phyloP scores from a whole-genome alignment of 2,888 invertebrate species.

The Penaeus monodon region DNA sequence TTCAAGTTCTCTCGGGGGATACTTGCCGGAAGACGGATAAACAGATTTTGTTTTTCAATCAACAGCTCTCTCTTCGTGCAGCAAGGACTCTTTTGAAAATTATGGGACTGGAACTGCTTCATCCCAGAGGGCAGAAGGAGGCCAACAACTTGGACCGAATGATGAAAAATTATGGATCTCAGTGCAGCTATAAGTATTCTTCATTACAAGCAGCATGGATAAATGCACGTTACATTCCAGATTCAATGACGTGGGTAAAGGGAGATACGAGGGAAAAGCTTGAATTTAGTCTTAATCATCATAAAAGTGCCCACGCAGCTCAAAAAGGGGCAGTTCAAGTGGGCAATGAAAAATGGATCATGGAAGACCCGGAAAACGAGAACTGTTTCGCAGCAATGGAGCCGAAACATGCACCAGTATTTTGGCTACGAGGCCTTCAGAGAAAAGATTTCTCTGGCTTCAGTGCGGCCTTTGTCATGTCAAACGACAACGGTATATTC shows the following conservation, averaged over 20 bases:
- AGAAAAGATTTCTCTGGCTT: background rate
- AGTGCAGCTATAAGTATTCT: slow-evolving; percentile 10
- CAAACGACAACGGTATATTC: background rate
- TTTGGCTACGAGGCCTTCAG: slow-evolving; percentile 27
- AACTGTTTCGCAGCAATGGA: slow-evolving; percentile 36
- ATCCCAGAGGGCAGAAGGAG: slow-evolving; percentile 11
- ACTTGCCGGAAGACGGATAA: background rate
- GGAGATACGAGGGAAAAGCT: slow-evolving; percentile 2
- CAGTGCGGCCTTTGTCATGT: background rate
- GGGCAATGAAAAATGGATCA: slow-evolving; percentile 24
- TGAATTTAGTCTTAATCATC: background rate
- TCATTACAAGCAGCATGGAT: slow-evolving; percentile 20
- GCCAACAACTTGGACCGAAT: background rate
- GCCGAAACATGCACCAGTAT: slow-evolving; percentile 5
- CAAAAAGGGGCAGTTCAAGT: slow-evolving; percentile 18
- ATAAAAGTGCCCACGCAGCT: slow-evolving; percentile 7
- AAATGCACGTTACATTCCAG: slow-evolving; percentile 11
- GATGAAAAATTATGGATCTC: background rate
- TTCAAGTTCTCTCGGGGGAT: background rate
- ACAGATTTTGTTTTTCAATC: slow-evolving; percentile 10
- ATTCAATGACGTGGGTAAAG: slow-evolving; percentile 6
- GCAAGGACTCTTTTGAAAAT: background rate
- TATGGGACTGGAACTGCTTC: slow-evolving; percentile 23
- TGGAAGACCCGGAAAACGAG: slow-evolving; percentile 12
- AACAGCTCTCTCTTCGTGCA: background rate